Base-by-base conservation (phyloP, 2,888 invertebrate genomes). In the Julus scandinavius region DNA sequence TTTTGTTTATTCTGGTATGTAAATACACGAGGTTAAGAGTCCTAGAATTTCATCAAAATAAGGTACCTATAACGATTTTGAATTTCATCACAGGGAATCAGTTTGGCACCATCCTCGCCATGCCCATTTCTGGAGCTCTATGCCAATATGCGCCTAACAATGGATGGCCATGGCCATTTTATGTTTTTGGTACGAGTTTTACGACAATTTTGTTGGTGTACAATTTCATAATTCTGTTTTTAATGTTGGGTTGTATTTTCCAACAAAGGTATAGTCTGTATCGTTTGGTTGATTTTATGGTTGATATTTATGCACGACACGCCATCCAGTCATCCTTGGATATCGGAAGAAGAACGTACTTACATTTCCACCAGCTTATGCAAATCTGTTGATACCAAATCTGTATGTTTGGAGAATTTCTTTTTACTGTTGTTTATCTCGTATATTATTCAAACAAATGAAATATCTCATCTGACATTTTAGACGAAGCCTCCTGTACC, bases 101-200 rank as follows among this genome's bases (percentile, higher is more conserved):
- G 92, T 97, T 97, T 92, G 97, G 97, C 89, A 97, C 97, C 13
- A 96, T 97, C 3, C 95, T 97, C 88, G 96, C 97, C 0, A 96
- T 97, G 96, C 97, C 97, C 0, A 92, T 97, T 89, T 97, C 97
- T 84, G 97, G 97, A 86, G 92, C 97, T 0, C 93, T 97, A 63
- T 96, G 96, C 0, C 95, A 94, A 89, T 95, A 95, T 90, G 96
- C 95, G 2, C 96, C 96, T 91, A 92, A 95, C 17, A 96, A 95
- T 84, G 96, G 96, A 89, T 97, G 97, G 97, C 96, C 97, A 0
- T 96, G 97, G 58, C 96, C 97, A 90, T 97, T 97, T 93, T 97
- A 97, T 93, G 29, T 29, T 20, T 87, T 87, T 15, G 87, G 87
- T 87, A 87, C 13, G 85, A 20, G 0, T 38, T 13, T 20, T 2